These are phyloP conservation scores for Acropora yongei DNA, from an alignment of 64 coral and sea anemone genomes.

Conservation along the genomic window DNA sequence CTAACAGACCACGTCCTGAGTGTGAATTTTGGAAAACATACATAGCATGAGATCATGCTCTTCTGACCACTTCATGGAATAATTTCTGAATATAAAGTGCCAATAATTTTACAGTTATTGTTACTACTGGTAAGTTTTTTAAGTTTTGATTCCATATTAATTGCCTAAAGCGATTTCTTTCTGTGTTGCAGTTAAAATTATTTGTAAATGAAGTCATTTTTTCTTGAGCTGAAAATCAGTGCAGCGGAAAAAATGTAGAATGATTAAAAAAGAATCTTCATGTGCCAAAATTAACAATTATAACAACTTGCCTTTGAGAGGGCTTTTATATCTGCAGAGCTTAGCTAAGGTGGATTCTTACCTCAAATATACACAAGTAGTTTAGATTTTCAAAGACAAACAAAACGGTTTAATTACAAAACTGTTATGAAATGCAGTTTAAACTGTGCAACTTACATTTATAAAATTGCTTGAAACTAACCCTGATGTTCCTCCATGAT, in stretches of 20 bases:
- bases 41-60: slow-evolving; percentile 54
- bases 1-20: slow-evolving; percentile 44
- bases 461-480: slow-evolving; percentile 28
- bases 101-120: slow-evolving; percentile 6
- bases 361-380: background rate
- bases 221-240: background rate
- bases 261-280: background rate
- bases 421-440: slow-evolving; percentile 32
- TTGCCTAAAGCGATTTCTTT: slow-evolving; percentile 3
- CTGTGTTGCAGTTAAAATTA: slow-evolving; percentile 7
- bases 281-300: background rate
- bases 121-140: slow-evolving; percentile 11
- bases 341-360: slow-evolving; percentile 21
- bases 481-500: slow-evolving; percentile 43
- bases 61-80: slow-evolving; percentile 52
- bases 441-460: slow-evolving; percentile 25
- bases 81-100: slow-evolving; percentile 40
- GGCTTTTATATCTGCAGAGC: slow-evolving; percentile 3
- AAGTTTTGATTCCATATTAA: slow-evolving; percentile 12
- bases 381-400: slow-evolving; percentile 15
- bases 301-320: background rate
- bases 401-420: slow-evolving; percentile 2
- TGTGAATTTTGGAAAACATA: slow-evolving; percentile 13
- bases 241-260: background rate
- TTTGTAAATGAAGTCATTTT: background rate